These are phyloP conservation scores for Gonioctena quinquepunctata DNA, from an alignment of 1,140 invertebrate genomes.

Conservation along the genomic window DNA sequence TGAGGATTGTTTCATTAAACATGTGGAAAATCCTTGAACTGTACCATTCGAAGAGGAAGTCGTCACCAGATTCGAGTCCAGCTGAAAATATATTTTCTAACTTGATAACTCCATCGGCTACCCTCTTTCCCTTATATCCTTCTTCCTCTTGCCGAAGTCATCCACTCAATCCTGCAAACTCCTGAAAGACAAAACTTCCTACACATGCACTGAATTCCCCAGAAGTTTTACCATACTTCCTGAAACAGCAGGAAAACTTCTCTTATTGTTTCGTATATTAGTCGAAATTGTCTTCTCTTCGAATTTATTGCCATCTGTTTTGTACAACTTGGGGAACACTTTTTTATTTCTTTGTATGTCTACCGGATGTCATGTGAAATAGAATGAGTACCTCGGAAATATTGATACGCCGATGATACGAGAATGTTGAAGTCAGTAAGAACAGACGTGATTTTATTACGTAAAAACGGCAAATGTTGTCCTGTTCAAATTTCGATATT, in stretches of 20 bases:
- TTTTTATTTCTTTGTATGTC: not conserved
- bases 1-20: too few relatives aligned
- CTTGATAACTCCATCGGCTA: slow-evolving; percentile 27
- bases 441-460: too few relatives aligned
- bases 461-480: too few relatives aligned
- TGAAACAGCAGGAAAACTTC: slow-evolving; percentile 28
- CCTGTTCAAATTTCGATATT: too few relatives aligned
- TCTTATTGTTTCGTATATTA: slow-evolving; percentile 32
- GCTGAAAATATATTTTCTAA: slow-evolving; percentile 12
- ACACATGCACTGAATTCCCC: slow-evolving; percentile 33
- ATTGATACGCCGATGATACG: too few relatives aligned
- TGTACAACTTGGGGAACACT: slow-evolving; percentile 2
- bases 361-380: not conserved
- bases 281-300: slow-evolving; percentile 12
- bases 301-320: slow-evolving; percentile 14
- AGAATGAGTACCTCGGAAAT: too few relatives aligned
- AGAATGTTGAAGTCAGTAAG: too few relatives aligned
- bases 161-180: slow-evolving; percentile 9
- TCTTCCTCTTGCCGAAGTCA: not conserved
- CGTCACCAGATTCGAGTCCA: too few relatives aligned
- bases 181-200: slow-evolving; percentile 34
- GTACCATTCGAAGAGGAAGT: too few relatives aligned
- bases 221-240: slow-evolving; percentile 26
- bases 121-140: slow-evolving; percentile 14
- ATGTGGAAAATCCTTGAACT: too few relatives aligned